These are phyloP conservation scores for Incurvaria masculella DNA, from an alignment of 2,888 invertebrate species.

Conservation along the genomic window DNA sequence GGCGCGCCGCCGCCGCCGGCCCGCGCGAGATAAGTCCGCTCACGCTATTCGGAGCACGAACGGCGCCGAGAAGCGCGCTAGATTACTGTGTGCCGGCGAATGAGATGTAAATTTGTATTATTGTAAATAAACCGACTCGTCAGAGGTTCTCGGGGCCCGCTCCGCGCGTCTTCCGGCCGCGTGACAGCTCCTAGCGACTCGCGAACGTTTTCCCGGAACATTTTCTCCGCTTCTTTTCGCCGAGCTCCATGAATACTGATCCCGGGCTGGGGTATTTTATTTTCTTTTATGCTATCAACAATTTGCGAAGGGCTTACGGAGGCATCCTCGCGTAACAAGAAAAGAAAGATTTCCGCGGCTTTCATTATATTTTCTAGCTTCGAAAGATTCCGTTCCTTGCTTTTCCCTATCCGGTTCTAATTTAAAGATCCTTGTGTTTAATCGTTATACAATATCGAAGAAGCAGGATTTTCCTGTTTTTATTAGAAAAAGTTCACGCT, in stretches of 20 bases:
- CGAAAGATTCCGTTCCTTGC: too few species aligned
- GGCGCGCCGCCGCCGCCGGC: background rate
- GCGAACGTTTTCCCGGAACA: background rate
- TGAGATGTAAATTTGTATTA: background rate
- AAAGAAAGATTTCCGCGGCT: too few species aligned
- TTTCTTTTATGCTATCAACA: background rate
- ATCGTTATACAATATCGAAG: too few species aligned
- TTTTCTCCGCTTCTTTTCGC: background rate
- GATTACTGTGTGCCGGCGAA: background rate
- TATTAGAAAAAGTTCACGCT: too few species aligned
- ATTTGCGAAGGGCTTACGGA: background rate
- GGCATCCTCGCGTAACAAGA: too few species aligned
- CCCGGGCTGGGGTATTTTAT: background rate
- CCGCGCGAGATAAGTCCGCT: background rate
- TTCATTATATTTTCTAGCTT: too few species aligned
- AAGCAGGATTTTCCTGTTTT: too few species aligned
- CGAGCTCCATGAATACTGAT: background rate
- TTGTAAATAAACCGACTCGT: background rate
- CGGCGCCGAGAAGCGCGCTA: background rate
- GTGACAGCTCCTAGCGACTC: background rate
- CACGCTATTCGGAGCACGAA: background rate
- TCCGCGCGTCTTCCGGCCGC: background rate
- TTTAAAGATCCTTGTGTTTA: too few species aligned
- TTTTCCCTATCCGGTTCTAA: too few species aligned
- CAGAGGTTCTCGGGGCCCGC: background rate